Evolutionary conservation across 1,140 invertebrate species (phyloP), one percentile per base, ranked within the genome.

Genomic region (Dendroctonus ponderosae): DNA sequence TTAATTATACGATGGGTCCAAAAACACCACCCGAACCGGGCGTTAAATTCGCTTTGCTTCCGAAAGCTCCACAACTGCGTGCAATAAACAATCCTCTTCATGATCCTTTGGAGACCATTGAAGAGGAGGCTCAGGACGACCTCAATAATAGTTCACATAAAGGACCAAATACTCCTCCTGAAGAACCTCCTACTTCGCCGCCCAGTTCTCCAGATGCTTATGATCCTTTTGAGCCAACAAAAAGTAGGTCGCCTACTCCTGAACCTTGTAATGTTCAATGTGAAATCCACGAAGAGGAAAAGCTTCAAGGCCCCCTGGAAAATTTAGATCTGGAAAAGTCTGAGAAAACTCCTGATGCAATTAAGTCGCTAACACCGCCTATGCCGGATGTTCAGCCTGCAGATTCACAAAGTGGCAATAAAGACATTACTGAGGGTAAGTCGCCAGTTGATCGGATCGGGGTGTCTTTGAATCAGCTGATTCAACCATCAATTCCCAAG

Each of bases 161-260:
- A 70, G 86, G 86, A 3, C 86, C 86, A 0, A 87, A 87, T 67
- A 87, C 86, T 7, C 86, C 85, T 4, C 85, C 85, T 0, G 86
- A 86, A 69, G 86, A 86, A 69, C 85, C 85, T 0, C 85, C 85
- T 0, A 82, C 80, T 14, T 85, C 84, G 4, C 84, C 86, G 0
- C 84, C 85, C 0, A 85, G 84, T 7, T 87, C 87, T 5, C 87
- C 86, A 4, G 90, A 91, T 75, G 90, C 85, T 5, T 94, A 93
- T 76, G 91, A 93, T 85, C 92, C 92, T 1, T 93, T 92, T 75
- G 91, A 93, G 74, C 91, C 91, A 2, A 93, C 91, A 0, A 91
- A 91, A 75, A 92, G 91, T 4, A 83, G 90, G 46, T 90, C 89
- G 0, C 79, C 69, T 43, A 81, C 71, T 68, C 82, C 77, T 48